Evolutionary conservation across 2,113 vertebrate genomes (phyloP).

Genomic region (Thryonomys swinderianus): DNA sequence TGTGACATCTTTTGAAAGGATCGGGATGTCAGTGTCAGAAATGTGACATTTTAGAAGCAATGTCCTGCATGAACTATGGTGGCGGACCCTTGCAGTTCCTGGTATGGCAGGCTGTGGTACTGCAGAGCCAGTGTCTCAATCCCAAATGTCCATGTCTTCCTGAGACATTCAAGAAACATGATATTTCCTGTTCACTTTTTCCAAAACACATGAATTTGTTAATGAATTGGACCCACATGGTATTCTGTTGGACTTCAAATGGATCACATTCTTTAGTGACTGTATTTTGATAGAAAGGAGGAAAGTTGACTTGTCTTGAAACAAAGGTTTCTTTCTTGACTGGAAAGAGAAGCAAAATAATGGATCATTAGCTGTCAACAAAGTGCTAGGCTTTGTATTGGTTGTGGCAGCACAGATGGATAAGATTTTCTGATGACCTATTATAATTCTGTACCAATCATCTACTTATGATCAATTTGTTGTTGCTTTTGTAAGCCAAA

Average conservation of each 20-base stretch:
- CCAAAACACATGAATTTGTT: background rate
- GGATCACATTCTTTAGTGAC: background rate
- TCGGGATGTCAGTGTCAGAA: background rate
- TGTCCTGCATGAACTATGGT: background rate
- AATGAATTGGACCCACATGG: background rate
- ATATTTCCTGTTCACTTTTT: background rate
- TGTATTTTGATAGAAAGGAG: background rate
- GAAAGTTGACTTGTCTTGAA: background rate
- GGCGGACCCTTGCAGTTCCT: background rate
- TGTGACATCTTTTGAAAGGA: background rate
- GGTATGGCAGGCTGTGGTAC: background rate
- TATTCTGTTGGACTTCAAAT: background rate
- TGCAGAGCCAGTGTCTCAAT: background rate
- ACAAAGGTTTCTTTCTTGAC: background rate
- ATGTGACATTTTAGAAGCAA: background rate
- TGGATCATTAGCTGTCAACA: background rate
- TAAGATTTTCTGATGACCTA: background rate
- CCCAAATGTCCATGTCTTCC: background rate
- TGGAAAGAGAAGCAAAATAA: background rate
- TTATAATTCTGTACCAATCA: background rate
- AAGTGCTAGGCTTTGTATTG: background rate
- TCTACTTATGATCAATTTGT: background rate
- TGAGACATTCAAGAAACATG: background rate
- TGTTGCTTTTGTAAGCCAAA: background rate
- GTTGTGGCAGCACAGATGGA: background rate